Evolutionary conservation across 2,888 invertebrate genomes (phyloP), one percentile per base, ranked within the genome.

Genomic region (Chirona hameri): DNA sequence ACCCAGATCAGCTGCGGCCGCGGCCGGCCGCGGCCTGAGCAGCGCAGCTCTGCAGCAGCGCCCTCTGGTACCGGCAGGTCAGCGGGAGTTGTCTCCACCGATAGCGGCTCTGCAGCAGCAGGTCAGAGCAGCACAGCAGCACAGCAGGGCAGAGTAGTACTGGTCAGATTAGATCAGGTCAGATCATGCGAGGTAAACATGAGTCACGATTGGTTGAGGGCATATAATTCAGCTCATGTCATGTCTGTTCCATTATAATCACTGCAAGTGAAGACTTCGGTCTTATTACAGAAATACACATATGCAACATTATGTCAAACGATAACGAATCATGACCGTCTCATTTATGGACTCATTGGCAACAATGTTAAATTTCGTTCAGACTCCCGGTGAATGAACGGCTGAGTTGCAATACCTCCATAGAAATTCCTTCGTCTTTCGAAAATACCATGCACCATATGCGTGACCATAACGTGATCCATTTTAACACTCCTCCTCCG

Each of bases 1-100:
- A 96, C 89, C 97, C 97, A 97, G 84, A 92, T 92, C 55, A 95
- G 90, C 9, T 89, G 89, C 0, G 97, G 96, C 69, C 91, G 89
- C 0, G 96, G 96, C 81, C 92, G 91, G 0, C 96, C 96, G 15
- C 89, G 90, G 65, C 91, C 91, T 87, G 18, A 89, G 89, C 88
- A 92, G 88, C 89, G 88, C 83, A 92, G 85, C 81, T 90, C 89
- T 14, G 90, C 90, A 14, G 89, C 87, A 4, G 89, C 88, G 84
- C 87, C 87, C 79, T 81, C 76, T 0, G 29, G 24, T 39, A 72
- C 79, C 1, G 48, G 21, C 79, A 79, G 46, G 29, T 29, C 52
- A 57, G 55, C 46, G 31, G 81, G 81, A 12, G 65, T 72, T 2
- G 80, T 31, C 52, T 39, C 79, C 57, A 82, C 76, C 0, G 27